Percentiles rank a stretch among this genome's conserved stretches.
These are phyloP conservation scores for Octonoba sinensis DNA, from an alignment of 2,888 invertebrate genomes.

Conservation along the genomic window DNA sequence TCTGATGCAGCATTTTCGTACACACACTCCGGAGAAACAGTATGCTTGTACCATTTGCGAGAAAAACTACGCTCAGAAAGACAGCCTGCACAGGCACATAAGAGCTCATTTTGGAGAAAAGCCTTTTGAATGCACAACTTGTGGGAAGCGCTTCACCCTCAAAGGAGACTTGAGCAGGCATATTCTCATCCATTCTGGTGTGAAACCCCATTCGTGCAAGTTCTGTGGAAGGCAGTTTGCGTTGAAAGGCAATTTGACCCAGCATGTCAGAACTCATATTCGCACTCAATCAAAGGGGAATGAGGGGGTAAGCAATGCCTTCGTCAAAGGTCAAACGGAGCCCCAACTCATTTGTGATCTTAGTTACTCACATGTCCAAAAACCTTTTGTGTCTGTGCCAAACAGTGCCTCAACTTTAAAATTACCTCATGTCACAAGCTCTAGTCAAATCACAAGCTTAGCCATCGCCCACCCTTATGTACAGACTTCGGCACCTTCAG, in stretches of 20 bases:
- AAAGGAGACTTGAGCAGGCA: slow-evolving; percentile 64
- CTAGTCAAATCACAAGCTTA: slow-evolving; percentile 21
- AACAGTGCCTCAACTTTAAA: slow-evolving; percentile 46
- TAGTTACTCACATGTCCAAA: slow-evolving; percentile 51
- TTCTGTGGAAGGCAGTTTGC: slow-evolving; percentile 64
- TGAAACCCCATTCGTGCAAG: slow-evolving; percentile 62
- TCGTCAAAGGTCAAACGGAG: slow-evolving; percentile 40
- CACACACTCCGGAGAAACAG: slow-evolving; percentile 61
- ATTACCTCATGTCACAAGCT: slow-evolving; percentile 48
- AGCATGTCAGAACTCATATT: slow-evolving; percentile 54
- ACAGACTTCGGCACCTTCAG: slow-evolving; percentile 50
- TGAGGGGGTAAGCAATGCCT: slow-evolving; percentile 11
- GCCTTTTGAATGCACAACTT: slow-evolving; percentile 62
- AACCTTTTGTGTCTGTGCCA: slow-evolving; percentile 40
- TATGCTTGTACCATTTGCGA: slow-evolving; percentile 64
- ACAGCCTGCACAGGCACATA: slow-evolving; percentile 62
- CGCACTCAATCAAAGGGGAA: slow-evolving; percentile 17
- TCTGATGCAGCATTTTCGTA: slow-evolving; percentile 61
- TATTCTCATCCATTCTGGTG: slow-evolving; percentile 62
- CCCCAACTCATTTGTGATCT: slow-evolving; percentile 54
- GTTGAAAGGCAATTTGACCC: slow-evolving; percentile 58
- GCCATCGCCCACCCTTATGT: slow-evolving; percentile 38
- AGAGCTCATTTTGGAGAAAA: slow-evolving; percentile 63
- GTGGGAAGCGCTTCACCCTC: slow-evolving; percentile 61
- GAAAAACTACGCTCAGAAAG: slow-evolving; percentile 65